phyloP scores from a whole-genome alignment of 1,140 invertebrate species.

The Globodera rostochiensis region DNA sequence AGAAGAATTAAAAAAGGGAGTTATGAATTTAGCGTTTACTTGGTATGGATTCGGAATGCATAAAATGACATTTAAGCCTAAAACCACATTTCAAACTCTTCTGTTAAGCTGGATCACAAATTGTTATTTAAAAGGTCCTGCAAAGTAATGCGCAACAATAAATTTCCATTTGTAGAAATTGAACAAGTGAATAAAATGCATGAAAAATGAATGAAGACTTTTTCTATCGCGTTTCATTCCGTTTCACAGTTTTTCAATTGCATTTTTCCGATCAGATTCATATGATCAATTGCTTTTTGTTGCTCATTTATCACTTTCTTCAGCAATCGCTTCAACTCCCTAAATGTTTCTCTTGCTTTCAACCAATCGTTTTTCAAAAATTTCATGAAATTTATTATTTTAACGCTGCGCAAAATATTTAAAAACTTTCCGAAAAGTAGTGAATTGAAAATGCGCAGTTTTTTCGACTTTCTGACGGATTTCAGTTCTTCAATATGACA shows the following conservation, averaged over 20 bases:
- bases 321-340: neutral
- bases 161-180: too few species aligned
- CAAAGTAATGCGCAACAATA: too few species aligned
- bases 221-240: neutral
- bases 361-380: neutral
- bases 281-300: neutral
- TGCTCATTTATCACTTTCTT: neutral
- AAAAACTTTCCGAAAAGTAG: neutral
- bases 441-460: neutral
- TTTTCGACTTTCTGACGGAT: neutral
- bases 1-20: too few species aligned
- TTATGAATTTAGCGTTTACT: too few species aligned
- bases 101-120: too few species aligned
- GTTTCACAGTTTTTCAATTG: neutral
- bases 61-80: too few species aligned
- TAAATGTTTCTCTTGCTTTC: neutral
- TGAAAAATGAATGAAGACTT: too few species aligned
- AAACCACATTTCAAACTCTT: too few species aligned
- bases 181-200: too few species aligned
- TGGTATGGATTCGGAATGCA: too few species aligned
- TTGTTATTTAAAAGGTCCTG: too few species aligned
- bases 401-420: neutral
- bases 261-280: too few species aligned
- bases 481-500: neutral
- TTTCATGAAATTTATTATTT: neutral